A percentile compares a stretch with the other conserved stretches of the same genome.
These are phyloP conservation scores for Bombus affinis DNA, from an alignment of 1,140 invertebrate genomes.

Conservation along the genomic window DNA sequence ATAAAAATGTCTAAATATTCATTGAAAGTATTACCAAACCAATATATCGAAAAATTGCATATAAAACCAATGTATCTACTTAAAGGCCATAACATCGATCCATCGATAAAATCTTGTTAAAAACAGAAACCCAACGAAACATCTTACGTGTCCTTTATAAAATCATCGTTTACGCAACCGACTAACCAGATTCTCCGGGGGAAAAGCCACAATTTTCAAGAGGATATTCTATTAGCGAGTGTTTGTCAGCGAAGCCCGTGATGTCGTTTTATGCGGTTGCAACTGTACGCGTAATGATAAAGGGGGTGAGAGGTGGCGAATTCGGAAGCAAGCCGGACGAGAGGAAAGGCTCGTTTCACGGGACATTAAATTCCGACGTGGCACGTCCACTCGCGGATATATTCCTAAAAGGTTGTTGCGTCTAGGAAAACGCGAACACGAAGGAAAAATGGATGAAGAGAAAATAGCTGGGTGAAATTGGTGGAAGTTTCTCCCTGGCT, in stretches of 20 bases:
- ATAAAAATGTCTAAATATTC: too few relatives aligned
- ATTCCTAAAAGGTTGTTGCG: slow-evolving; percentile 47
- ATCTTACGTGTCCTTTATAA: background rate
- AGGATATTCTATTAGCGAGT: slow-evolving; percentile 23
- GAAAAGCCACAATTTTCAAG: background rate
- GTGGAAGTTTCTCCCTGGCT: background rate
- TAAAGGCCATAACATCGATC: too few relatives aligned
- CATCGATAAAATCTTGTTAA: too few relatives aligned
- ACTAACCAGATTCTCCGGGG: background rate
- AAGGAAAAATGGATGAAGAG: background rate
- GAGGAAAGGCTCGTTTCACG: slow-evolving; percentile 53
- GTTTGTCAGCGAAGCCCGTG: background rate
- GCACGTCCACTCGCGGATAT: background rate
- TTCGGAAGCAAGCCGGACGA: slow-evolving; percentile 16
- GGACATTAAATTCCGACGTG: slow-evolving; percentile 49
- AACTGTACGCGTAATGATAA: slow-evolving; percentile 20
- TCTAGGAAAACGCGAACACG: background rate
- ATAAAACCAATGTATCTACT: too few relatives aligned
- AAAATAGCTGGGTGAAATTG: slow-evolving; percentile 11
- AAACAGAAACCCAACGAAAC: too few relatives aligned
- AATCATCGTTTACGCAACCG: background rate
- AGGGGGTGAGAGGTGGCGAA: slow-evolving; percentile 1
- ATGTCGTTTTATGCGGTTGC: background rate
- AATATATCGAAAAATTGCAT: too few relatives aligned
- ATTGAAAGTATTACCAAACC: too few relatives aligned